These are phyloP conservation scores for Stramonita haemastoma DNA, from an alignment of 2,888 invertebrate species.

Conservation along the genomic window DNA sequence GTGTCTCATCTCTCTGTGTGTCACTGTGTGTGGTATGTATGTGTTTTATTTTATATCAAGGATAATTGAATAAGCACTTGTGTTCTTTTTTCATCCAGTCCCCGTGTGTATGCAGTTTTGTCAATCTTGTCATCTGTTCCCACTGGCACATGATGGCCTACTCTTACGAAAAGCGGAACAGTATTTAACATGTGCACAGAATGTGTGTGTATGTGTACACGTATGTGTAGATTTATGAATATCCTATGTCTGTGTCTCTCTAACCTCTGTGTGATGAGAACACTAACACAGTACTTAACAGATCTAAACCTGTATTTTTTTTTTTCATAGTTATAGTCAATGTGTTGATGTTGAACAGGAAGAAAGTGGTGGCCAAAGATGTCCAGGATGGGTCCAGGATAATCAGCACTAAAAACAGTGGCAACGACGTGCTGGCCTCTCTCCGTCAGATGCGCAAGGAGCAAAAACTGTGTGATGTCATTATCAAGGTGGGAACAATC, in stretches of 20 bases:
- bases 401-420: conserved; percentile 8
- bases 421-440: conserved; percentile 1
- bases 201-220: too few species aligned
- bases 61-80: too few species aligned
- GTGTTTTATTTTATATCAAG: too few species aligned
- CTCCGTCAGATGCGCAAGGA: neutral
- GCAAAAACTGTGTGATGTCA: conserved; percentile 20
- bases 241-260: neutral
- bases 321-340: neutral
- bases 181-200: too few species aligned
- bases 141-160: too few species aligned
- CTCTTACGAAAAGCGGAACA: too few species aligned
- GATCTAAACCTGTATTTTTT: neutral
- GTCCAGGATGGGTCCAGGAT: conserved; percentile 19
- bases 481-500: neutral
- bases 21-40: too few species aligned
- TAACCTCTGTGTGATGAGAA: neutral
- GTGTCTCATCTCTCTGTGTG: too few species aligned
- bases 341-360: neutral
- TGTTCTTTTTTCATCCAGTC: too few species aligned
- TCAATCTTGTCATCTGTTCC: too few species aligned
- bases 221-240: too few species aligned
- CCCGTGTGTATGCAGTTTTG: too few species aligned
- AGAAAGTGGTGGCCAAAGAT: neutral
- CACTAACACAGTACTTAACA: neutral